Base-by-base conservation (phyloP, 2,113 vertebrate genomes). In the Neogobius melanostomus region DNA sequence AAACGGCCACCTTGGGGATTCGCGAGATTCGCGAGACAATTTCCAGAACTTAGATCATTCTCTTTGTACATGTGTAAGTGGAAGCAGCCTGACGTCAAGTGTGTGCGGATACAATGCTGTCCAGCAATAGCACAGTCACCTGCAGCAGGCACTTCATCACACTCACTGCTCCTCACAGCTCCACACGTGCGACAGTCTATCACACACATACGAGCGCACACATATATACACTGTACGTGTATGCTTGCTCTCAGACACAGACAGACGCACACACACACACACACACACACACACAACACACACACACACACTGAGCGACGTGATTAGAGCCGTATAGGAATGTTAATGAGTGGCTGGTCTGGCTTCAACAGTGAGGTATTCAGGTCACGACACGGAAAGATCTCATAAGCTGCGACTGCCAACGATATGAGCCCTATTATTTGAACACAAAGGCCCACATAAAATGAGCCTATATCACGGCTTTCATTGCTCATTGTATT, bases 341-440 rank as follows among this genome's bases (percentile, higher is more conserved):
- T 89, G 90, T 90, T 91, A 90, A 91, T 84, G 87, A 87, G 82
- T 64, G 17, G 72, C 72, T 87, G 85, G 86, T 83, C 0, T 15
- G 68, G 57, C 63, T 85, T 84, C 77, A 91, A n/a, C 46, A 0
- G 54, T 67, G 84, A 88, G 76, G 76, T 90, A 88, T 90, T 89
- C 87, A 83, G 89, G 89, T 89, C 89, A 88, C 44, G 61, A 86
- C 87, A 85, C 57, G 47, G 81, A 87, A 86, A 83, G 59, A 67
- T 62, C 76, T 82, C 72, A 69, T 73, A 77, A 78, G 65, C 16
- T 68, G 64, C 15, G 17, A 64, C 57, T 72, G 47, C 69, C 44
- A 67, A 11, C 72, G 46, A 84, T 74, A 77, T 76, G 49, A 73
- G 14, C 11, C 43, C 52, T 60, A 36, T 73, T 52, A 74, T 66